Evolutionary conservation across 1,140 invertebrate genomes (phyloP).

Genomic region (Mizuhopecten yessoensis): DNA sequence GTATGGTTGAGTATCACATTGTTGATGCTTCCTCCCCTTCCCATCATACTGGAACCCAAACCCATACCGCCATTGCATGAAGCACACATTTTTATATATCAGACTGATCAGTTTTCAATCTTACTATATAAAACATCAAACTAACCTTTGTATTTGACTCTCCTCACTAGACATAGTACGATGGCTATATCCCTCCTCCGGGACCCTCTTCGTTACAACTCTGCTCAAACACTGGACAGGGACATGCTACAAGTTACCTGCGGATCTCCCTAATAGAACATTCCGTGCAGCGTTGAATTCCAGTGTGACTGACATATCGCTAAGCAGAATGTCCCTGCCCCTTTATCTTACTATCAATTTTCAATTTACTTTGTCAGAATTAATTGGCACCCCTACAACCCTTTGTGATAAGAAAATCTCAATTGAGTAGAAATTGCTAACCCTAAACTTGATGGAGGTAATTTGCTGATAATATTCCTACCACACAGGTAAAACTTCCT

Average conservation of each 20-base stretch:
- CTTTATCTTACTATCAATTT: constrained; percentile 40
- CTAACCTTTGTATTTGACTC: too few species aligned
- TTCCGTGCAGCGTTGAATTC: background rate
- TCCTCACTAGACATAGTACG: background rate
- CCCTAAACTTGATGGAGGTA: constrained; percentile 31
- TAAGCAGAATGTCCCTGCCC: background rate
- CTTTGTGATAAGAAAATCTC: constrained; percentile 39
- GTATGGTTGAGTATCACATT: too few species aligned
- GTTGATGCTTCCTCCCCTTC: too few species aligned
- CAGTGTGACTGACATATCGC: background rate
- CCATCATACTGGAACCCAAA: too few species aligned
- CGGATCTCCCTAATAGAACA: background rate
- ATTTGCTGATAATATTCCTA: constrained; percentile 7
- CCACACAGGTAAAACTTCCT: constrained; percentile 10
- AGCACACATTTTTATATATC: too few species aligned
- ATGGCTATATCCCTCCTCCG: background rate
- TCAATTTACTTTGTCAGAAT: constrained; percentile 39
- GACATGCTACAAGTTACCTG: background rate
- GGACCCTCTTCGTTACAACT: too few species aligned
- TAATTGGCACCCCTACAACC: constrained; percentile 22
- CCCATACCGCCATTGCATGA: too few species aligned
- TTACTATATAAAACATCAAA: too few species aligned
- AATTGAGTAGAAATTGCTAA: constrained; percentile 33
- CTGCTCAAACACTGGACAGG: background rate
- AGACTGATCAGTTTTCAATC: too few species aligned